Conservation (phyloP, 2,113 vertebrate genomes). For the Rallus limicola region DNA sequence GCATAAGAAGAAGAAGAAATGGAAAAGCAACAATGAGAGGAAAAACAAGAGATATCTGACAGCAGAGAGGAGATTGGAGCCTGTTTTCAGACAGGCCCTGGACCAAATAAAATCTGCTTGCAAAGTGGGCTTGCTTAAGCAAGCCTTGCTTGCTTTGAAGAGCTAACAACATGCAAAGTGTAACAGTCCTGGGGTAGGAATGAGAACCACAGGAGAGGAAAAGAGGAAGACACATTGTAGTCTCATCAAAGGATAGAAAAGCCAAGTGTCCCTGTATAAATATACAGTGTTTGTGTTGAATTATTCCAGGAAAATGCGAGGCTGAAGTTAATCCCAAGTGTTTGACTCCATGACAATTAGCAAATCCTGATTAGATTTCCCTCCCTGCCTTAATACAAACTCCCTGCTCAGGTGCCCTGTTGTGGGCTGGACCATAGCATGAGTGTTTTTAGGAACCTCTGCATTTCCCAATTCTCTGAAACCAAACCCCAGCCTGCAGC, state of each 20-base stretch:
- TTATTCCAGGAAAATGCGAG: neutral
- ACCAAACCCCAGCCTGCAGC: neutral
- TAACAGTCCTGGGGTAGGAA: neutral
- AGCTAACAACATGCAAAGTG: neutral
- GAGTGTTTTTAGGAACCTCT: neutral
- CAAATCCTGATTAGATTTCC: neutral
- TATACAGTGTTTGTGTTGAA: neutral
- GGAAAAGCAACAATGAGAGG: neutral
- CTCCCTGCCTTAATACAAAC: neutral
- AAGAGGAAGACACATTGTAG: neutral
- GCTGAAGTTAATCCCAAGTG: neutral
- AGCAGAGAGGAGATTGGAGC: neutral
- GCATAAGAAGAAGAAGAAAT: neutral
- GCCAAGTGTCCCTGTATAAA: neutral
- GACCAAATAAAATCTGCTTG: neutral
- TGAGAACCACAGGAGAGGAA: neutral
- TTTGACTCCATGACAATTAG: neutral
- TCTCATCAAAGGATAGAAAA: neutral
- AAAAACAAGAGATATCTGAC: neutral
- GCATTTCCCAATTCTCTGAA: neutral
- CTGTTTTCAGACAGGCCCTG: neutral
- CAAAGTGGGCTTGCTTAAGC: neutral
- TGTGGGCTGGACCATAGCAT: accelerated
- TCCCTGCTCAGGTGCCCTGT: neutral
- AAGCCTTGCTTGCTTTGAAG: neutral